phyloP scores from a whole-genome alignment of 2,888 invertebrate genomes.

The Ceratothoa steindachneri region DNA sequence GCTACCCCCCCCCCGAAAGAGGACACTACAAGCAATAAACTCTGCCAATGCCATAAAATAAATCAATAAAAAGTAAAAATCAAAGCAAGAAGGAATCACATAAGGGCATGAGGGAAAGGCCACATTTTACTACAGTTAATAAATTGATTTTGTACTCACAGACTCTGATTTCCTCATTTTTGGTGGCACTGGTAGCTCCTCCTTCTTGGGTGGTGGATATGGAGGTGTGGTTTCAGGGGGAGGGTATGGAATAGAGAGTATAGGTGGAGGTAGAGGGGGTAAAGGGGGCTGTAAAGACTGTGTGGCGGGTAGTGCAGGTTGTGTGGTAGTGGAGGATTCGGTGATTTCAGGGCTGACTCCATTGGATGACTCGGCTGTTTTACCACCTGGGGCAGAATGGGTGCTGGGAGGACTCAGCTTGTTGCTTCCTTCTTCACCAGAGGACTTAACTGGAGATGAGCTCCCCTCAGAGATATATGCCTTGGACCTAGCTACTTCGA shows the following conservation, averaged over 20 bases:
- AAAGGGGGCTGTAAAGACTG: background rate
- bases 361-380: background rate
- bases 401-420: slow-evolving; percentile 21
- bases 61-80: no score
- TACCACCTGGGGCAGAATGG: background rate
- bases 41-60: no score
- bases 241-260: slow-evolving; percentile 23
- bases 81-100: no score
- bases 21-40: no score
- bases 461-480: slow-evolving; percentile 1
- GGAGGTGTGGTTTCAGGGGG: slow-evolving; percentile 32
- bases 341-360: no score
- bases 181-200: slow-evolving; percentile 26
- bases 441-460: background rate
- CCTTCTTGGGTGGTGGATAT: slow-evolving; percentile 18
- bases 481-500: slow-evolving; percentile 29
- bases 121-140: no score
- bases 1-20: no score
- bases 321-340: background rate
- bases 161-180: slow-evolving; percentile 27
- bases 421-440: background rate
- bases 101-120: no score
- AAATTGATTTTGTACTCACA: no score
- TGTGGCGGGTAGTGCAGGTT: background rate
- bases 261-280: slow-evolving; percentile 9